These are phyloP conservation scores for Mastomys coucha DNA, from an alignment of 2,113 vertebrate genomes.

Conservation along the genomic window DNA sequence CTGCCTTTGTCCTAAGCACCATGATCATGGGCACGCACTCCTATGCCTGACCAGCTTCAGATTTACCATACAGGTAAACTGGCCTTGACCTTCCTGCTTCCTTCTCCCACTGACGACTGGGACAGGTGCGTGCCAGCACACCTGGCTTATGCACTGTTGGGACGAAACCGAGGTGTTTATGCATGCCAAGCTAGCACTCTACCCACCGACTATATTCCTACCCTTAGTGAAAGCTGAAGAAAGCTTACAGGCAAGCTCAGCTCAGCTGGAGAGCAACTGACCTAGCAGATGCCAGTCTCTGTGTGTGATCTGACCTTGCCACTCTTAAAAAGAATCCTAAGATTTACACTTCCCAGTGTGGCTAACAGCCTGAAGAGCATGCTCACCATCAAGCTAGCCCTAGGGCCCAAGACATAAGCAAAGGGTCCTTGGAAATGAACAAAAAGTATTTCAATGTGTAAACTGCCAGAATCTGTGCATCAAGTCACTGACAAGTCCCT, in stretches of 20 bases:
- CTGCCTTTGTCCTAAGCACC: background rate
- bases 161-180: background rate
- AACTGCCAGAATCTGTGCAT: background rate
- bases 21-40: background rate
- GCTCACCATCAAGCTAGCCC: background rate
- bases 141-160: background rate
- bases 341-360: background rate
- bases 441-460: background rate
- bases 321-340: background rate
- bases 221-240: background rate
- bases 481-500: background rate
- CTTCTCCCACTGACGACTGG: background rate
- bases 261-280: background rate
- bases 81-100: background rate
- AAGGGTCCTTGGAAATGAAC: background rate
- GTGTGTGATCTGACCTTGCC: background rate
- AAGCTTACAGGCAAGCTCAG: too few relatives aligned
- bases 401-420: background rate
- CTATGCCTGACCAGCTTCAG: background rate
- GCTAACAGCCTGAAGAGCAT: background rate
- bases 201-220: background rate
- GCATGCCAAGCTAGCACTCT: background rate
- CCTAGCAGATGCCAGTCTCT: background rate
- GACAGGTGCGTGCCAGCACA: background rate
- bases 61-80: too few relatives aligned